Base-by-base conservation (phyloP, 1,140 invertebrate species). In the Lucilia sericata region DNA sequence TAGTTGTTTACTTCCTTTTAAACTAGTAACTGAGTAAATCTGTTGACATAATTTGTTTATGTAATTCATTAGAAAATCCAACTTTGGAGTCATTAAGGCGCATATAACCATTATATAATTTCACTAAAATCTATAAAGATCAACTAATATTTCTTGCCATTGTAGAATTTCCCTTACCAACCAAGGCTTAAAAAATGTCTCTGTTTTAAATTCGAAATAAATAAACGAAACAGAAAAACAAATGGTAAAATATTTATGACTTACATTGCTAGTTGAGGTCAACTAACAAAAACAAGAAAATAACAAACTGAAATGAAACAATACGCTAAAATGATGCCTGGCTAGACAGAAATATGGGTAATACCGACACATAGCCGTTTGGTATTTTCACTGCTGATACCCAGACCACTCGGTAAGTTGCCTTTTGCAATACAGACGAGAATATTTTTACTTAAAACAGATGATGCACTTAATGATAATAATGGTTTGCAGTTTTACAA, bases 391-490 rank as follows among this genome's bases (percentile, higher is more conserved):
- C 55, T 60, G 55, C n/a, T 60, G 14, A 2, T n/a, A 60, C 5
- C 5, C 14, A n/a, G 5, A n/a, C 55, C 55, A 17, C 13, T 60
- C 25, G 55, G n/a, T 5, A n/a, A n/a, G 55, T 30, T 30, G 25
- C 25, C 5, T 1, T 60, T 17, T 14, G 55, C 8, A 60, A 60
- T 5, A 14, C 55, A 60, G 14, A 60, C 14, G 55, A n/a, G 55
- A 60, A 60, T 5, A 60, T n/a, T 60, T 17, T 60, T 60, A n/a
- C 55, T 60, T 60, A 60, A 60, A 42, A 42, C 75, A 78, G 34
- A 78, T 78, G 75, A 78, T 78, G 75, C 75, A 78, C 42, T 78
- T 78, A 78, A 78, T 78, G 75, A 78, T 78, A 78, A 47, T 78
- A 78, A 78, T 47, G 36, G 34, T 42, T 47, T 42, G 42, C 42